Conservation (phyloP, 92 coral and sea anemone species). For the Paramuricea clavata region DNA sequence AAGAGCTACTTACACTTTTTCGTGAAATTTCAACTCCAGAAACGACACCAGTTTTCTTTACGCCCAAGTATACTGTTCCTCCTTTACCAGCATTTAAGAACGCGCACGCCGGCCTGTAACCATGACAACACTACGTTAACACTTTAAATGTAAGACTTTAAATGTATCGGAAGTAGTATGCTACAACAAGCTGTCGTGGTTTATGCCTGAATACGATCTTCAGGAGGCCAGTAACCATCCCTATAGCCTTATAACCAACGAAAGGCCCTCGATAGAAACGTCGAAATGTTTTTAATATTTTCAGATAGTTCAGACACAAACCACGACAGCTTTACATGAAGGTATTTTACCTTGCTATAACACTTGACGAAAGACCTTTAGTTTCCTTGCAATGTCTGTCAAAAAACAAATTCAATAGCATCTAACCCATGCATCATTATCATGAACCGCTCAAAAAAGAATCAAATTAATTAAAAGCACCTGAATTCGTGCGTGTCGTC, state of each 20-base stretch:
- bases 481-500: slow-evolving; percentile 84
- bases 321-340: too few relatives aligned
- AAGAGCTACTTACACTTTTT: slow-evolving; percentile 84
- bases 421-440: not conserved
- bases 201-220: not conserved
- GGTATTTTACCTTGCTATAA: slow-evolving; percentile 16
- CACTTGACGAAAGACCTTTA: not conserved
- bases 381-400: slow-evolving; percentile 6
- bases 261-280: not conserved
- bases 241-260: too few relatives aligned
- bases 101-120: slow-evolving; percentile 84
- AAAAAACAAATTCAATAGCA: not conserved
- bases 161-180: not conserved
- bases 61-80: slow-evolving; percentile 89
- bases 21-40: slow-evolving; percentile 76
- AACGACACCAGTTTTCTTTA: slow-evolving; percentile 75
- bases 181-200: not conserved
- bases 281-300: not conserved
- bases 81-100: slow-evolving; percentile 88
- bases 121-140: not conserved
- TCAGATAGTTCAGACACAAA: not conserved
- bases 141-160: too few relatives aligned
- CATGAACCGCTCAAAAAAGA: not conserved
- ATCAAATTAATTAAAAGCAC: too few relatives aligned
- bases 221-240: too few relatives aligned